A percentile compares a stretch with the other conserved stretches of the same genome.
phyloP scores from a whole-genome alignment of 2,113 vertebrate genomes.

The Sinocyclocheilus anshuiensis region DNA sequence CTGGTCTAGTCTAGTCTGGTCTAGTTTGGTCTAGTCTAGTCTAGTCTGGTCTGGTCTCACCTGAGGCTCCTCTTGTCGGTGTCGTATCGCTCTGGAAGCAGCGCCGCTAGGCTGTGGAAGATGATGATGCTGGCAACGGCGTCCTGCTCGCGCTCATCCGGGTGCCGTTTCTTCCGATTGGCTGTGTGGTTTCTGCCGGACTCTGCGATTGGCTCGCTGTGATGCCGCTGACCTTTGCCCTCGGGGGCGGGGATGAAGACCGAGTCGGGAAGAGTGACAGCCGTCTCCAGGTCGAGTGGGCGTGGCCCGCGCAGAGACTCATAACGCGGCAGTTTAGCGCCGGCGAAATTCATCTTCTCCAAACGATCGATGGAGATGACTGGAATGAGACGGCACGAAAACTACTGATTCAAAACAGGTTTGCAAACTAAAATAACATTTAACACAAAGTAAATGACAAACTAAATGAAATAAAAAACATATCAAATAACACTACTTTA shows the following conservation, averaged over 20 bases:
- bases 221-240: constrained; percentile 72
- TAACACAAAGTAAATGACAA: too few relatives aligned
- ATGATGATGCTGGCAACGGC: constrained; percentile 91
- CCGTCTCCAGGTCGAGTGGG: constrained; percentile 84
- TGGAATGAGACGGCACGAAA: constrained; percentile 45
- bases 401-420: not conserved
- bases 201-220: constrained; percentile 70
- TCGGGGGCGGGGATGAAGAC: constrained; percentile 76
- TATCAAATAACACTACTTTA: too few relatives aligned
- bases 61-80: constrained; percentile 91
- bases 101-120: constrained; percentile 86
- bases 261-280: constrained; percentile 85
- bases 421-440: too few relatives aligned
- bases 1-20: not conserved
- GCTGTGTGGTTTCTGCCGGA: constrained; percentile 67
- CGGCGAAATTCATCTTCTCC: constrained; percentile 86
- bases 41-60: constrained; percentile 62
- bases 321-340: constrained; percentile 85
- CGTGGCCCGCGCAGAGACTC: constrained; percentile 83
- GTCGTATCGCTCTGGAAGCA: constrained; percentile 89
- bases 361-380: constrained; percentile 92
- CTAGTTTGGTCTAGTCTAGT: not conserved
- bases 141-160: constrained; percentile 76
- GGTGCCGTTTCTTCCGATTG: constrained; percentile 79
- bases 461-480: too few relatives aligned